Conservation (phyloP, 2,113 vertebrate genomes). For the Cebidichthys violaceus region DNA sequence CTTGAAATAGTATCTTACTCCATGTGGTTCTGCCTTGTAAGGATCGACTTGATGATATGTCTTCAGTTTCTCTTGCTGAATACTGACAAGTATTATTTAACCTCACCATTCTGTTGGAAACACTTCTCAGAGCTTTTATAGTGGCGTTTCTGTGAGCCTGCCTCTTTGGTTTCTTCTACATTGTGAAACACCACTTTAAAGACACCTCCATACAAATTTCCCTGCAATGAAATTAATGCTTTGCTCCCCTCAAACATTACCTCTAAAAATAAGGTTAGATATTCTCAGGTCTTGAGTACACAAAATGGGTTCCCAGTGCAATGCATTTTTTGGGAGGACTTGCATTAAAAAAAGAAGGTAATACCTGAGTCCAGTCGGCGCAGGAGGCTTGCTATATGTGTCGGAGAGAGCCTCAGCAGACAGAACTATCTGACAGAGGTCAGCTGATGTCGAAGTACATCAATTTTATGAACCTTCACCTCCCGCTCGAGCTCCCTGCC, state of each 20-base stretch:
- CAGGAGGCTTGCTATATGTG: conserved; percentile 13
- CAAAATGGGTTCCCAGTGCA: conserved; percentile 29
- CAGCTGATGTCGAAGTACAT: conserved; percentile 76
- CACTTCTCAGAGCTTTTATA: conserved; percentile 33
- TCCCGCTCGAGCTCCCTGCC: conserved; percentile 52
- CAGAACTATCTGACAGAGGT: conserved; percentile 62
- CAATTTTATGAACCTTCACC: conserved; percentile 71
- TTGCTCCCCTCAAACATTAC: conserved; percentile 36
- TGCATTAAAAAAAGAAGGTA: neutral
- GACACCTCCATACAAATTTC: conserved; percentile 25
- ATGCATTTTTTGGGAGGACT: neutral
- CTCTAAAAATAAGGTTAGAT: conserved; percentile 20
- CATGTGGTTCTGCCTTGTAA: conserved; percentile 17
- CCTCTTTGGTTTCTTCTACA: conserved; percentile 31
- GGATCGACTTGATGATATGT: conserved; percentile 35
- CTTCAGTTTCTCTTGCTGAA: conserved; percentile 21
- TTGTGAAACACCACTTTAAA: conserved; percentile 50
- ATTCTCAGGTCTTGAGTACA: conserved; percentile 28
- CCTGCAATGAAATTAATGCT: conserved; percentile 40
- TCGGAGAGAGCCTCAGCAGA: conserved; percentile 44
- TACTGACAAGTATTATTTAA: conserved; percentile 62
- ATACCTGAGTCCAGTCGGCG: conserved; percentile 13
- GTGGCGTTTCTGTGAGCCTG: conserved; percentile 26
- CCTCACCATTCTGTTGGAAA: conserved; percentile 37
- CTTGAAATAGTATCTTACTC: conserved; percentile 38